Base-by-base conservation (phyloP, 2,797 vertebrate genomes). In the Hozukius guyotensis region DNA sequence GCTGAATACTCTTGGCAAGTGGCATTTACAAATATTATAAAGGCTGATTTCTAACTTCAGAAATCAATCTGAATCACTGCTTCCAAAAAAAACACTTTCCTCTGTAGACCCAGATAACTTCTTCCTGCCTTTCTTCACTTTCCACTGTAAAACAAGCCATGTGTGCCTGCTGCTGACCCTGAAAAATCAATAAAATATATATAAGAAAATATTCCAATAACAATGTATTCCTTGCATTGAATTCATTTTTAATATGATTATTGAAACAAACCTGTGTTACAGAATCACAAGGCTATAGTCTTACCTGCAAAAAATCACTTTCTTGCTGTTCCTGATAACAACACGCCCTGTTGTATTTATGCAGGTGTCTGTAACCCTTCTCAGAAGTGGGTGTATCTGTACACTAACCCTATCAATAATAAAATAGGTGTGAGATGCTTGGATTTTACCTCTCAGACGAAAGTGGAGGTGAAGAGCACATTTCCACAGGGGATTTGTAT, bases 391-490 rank as follows among this genome's bases (percentile, higher is more conserved):
- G 0, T 72, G 7, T 61, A 49, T 20, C 24, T 31, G 25, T 25
- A 49, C 16, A n/a, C 59, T 20, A 29, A 38, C 6, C 31, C 20
- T 38, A 25, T 74, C 29, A 38, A 38, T 24, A 63, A 60, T 69
- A 42, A 36, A 80, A 60, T 61, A 60, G 69, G 57, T 64, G 9
- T 72, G 59, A 59, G 42, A 61, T 56, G 22, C 14, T 55, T 66
- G 60, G 29, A 55, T 55, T 70, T 72, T 72, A 56, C 12, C 71
- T 72, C 12, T 77, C 57, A 63, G 56, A 38, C 20, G 56, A 52
- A 74, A 75, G 29, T 14, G 6, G 53, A 73, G 32, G 57, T 36
- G 69, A 77, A 70, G 67, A 82, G 68, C 61, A 65, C 68, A 61
- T 87, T 75, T 78, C 46, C 56, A 68, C 20, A 13, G 49, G 52